Percentiles rank a stretch among this genome's conserved stretches.
phyloP scores from a whole-genome alignment of 1,140 invertebrate species.

The Drosophila ambigua region DNA sequence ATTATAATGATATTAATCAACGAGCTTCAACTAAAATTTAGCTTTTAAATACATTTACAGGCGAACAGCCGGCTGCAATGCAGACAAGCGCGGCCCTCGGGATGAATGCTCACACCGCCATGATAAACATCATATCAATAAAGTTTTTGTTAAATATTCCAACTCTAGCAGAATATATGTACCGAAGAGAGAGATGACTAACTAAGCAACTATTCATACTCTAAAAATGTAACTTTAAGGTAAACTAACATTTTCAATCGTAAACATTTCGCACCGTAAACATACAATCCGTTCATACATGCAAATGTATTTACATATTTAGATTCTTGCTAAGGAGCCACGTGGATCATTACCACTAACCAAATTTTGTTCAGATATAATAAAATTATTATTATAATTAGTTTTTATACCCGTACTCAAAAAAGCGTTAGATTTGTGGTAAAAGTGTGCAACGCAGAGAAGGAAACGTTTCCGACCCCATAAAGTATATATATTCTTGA shows the following conservation, averaged over 20 bases:
- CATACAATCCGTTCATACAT: no score
- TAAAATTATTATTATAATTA: no score
- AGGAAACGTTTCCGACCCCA: no score
- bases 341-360: no score
- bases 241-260: conserved; percentile 18
- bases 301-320: no score
- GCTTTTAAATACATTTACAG: conserved; percentile 76
- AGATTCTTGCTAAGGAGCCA: no score
- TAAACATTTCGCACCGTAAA: no score
- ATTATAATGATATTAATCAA: conserved; percentile 39
- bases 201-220: conserved; percentile 33
- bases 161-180: conserved; percentile 40
- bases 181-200: conserved; percentile 72
- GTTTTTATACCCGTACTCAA: no score
- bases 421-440: no score
- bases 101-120: conserved; percentile 85
- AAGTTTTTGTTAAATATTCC: conserved; percentile 57
- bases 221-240: conserved; percentile 45
- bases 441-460: no score
- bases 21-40: not conserved
- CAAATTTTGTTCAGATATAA: no score
- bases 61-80: conserved; percentile 91
- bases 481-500: no score
- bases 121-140: conserved; percentile 79
- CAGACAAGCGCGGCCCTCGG: conserved; percentile 91